phyloP scores from a whole-genome alignment of 2,888 invertebrate species.

The Alloplasta piceator region DNA sequence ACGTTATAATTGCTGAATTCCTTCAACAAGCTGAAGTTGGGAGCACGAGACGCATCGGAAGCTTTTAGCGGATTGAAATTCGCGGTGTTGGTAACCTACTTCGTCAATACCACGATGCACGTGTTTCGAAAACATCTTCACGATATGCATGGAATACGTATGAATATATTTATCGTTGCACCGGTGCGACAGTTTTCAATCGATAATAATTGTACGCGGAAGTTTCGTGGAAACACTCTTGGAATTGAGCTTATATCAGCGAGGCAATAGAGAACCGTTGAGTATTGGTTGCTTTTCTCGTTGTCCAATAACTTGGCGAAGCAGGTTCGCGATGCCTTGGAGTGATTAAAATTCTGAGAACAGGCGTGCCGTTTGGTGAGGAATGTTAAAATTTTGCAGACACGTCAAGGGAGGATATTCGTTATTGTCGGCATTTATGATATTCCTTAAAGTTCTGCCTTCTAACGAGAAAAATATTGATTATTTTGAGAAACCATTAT shows the following conservation, averaged over 20 bases:
- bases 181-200: neutral
- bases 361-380: neutral
- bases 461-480: too few relatives aligned
- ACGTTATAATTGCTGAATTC: neutral
- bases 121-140: slow-evolving; percentile 27
- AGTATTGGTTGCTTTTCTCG: neutral
- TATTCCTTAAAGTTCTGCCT: too few relatives aligned
- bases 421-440: too few relatives aligned
- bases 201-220: neutral
- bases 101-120: slow-evolving; percentile 5
- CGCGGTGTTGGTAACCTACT: slow-evolving; percentile 29
- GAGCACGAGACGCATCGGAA: neutral
- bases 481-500: too few relatives aligned
- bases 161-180: slow-evolving; percentile 33
- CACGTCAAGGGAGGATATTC: too few relatives aligned
- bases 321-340: neutral
- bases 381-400: too few relatives aligned
- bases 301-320: neutral
- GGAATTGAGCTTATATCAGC: slow-evolving; percentile 34
- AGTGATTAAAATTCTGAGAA: slow-evolving; percentile 40
- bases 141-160: neutral
- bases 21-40: neutral
- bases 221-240: slow-evolving; percentile 46
- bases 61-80: slow-evolving; percentile 58
- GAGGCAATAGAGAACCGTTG: slow-evolving; percentile 1